phyloP scores from a whole-genome alignment of 2,797 vertebrate species.

The Acrossocheilus fasciatus region DNA sequence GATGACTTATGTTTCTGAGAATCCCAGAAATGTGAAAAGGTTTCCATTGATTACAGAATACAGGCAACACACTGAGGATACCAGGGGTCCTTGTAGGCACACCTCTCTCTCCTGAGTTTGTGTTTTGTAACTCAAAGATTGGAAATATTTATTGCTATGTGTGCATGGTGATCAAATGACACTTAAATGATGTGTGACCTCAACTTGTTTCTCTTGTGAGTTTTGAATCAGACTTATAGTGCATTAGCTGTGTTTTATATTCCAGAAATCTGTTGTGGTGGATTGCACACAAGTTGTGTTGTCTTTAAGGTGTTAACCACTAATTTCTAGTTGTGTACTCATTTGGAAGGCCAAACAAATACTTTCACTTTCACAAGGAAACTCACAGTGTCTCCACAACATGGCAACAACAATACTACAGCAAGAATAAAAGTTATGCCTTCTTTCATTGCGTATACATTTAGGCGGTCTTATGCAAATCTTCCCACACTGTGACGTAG shows the following conservation, averaged over 20 bases:
- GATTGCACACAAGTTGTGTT: neutral
- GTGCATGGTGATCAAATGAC: neutral
- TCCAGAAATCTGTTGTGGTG: neutral
- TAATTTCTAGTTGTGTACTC: no score
- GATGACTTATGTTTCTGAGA: no score
- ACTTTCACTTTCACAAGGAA: no score
- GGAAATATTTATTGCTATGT: neutral
- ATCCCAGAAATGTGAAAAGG: no score
- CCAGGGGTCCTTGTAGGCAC: neutral
- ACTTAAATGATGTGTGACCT: neutral
- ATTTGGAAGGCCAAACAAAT: no score
- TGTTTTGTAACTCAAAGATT: neutral
- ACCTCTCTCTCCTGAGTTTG: neutral
- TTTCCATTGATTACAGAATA: neutral
- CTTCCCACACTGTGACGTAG: no score
- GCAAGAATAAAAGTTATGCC: no score
- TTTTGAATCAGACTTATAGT: neutral
- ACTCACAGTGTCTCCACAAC: no score
- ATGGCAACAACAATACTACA: no score
- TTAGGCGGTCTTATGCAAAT: no score
- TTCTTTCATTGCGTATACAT: no score
- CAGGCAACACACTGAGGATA: neutral
- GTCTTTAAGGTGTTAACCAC: neutral
- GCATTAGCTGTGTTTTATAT: neutral
- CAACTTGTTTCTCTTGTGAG: neutral